Evolutionary conservation across 1,140 invertebrate species (phyloP), one percentile per base, ranked within the genome.

Genomic region (Cryptotermes secundus): DNA sequence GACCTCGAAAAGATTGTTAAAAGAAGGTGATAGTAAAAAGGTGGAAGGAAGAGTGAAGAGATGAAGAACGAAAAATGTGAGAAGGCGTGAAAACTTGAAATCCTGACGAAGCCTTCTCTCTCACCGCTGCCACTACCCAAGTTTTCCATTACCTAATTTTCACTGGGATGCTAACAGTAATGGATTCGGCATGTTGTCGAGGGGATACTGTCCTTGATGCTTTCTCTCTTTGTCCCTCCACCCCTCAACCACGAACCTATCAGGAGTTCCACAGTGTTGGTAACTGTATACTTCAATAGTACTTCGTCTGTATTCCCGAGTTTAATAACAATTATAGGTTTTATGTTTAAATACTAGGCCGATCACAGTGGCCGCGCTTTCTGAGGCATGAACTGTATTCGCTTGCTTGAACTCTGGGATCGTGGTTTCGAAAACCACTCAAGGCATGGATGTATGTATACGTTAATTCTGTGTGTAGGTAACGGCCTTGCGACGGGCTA

Each of bases 111-210:
- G 14, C 59, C 59, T 14, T 72, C 26, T n/a, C 26, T 72, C 59
- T 72, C 26, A n/a, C 26, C 31, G 16, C 59, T 72, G 59, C 59
- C 59, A 72, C 59, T 72, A 72, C n/a, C 59, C 59, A 72, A 72
- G 59, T 72, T 72, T 72, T 72, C 59, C 59, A 72, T 72, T 72
- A 72, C 59, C 59, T 72, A 72, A 72, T 72, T 72, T 72, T 72
- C 59, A 72, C 59, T 72, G 59, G 59, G 59, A 72, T 72, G 59
- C 59, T 72, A 72, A 72, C 59, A 72, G 59, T 72, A 72, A 72
- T 72, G 59, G 59, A 72, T 72, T 72, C 59, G 59, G 59, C 59
- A 72, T 72, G 59, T 72, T 72, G 59, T 72, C 26, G 59, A 72
- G n/a, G n/a, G 59, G 59, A 72, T 72, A 16, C 59, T 72, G 59